These are phyloP conservation scores for Aulostomus chinensis DNA, from an alignment of 2,797 vertebrate genomes.

Conservation along the genomic window DNA sequence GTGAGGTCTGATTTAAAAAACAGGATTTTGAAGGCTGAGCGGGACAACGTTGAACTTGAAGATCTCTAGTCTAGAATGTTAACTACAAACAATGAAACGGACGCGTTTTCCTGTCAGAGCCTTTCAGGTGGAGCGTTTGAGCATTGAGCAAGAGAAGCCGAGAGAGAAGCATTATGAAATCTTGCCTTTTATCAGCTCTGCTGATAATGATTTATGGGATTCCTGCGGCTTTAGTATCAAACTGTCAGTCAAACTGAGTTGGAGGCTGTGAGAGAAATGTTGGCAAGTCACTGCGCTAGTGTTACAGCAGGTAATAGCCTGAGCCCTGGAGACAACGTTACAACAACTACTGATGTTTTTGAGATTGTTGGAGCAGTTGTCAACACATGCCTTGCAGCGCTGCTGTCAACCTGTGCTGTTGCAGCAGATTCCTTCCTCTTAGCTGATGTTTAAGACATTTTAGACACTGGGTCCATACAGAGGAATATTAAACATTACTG, in stretches of 20 bases:
- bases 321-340: conserved; percentile 57
- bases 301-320: conserved; percentile 53
- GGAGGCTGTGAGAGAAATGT: conserved; percentile 51
- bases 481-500: too few relatives aligned
- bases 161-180: conserved; percentile 1
- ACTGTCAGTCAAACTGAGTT: conserved; percentile 51
- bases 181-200: conserved; percentile 12
- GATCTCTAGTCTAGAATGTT: too few relatives aligned
- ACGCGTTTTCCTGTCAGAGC: conserved; percentile 57
- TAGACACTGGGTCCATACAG: too few relatives aligned
- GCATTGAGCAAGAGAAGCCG: conserved; percentile 27
- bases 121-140: conserved; percentile 33
- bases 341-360: conserved; percentile 34
- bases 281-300: conserved; percentile 37
- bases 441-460: too few relatives aligned
- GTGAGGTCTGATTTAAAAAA: conserved; percentile 26
- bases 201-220: conserved; percentile 31
- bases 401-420: conserved; percentile 13
- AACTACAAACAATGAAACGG: conserved; percentile 37
- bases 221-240: conserved; percentile 15
- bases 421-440: background rate
- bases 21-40: background rate
- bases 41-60: conserved; percentile 54
- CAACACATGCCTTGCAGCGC: conserved; percentile 53
- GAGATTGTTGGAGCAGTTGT: conserved; percentile 52